phyloP scores from a whole-genome alignment of 2,113 vertebrate genomes.

The Anolis sagrei region DNA sequence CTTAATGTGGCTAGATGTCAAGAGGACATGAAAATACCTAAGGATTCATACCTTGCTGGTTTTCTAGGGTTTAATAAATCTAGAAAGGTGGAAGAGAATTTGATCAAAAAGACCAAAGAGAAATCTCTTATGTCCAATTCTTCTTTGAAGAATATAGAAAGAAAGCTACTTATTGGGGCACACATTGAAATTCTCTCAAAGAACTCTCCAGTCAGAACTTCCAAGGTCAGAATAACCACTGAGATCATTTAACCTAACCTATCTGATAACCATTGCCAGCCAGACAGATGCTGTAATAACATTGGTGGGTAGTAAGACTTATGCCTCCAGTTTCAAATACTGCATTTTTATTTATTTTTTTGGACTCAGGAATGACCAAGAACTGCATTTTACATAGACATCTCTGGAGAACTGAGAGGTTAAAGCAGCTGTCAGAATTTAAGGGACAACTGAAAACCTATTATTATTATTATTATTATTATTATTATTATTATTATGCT shows the following conservation, averaged over 20 bases:
- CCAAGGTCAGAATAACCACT: background rate
- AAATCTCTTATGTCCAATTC: background rate
- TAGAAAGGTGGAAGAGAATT: background rate
- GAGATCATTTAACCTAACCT: background rate
- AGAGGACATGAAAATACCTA: background rate
- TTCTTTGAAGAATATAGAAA: background rate
- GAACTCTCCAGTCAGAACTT: background rate
- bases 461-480: too few relatives aligned
- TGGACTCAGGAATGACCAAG: background rate
- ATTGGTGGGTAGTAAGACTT: background rate
- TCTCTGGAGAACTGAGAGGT: background rate
- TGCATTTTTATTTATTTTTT: background rate
- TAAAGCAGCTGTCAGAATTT: too few relatives aligned
- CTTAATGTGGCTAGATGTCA: background rate
- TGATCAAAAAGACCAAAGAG: accelerated
- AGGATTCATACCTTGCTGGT: too few relatives aligned
- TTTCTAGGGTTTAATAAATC: background rate
- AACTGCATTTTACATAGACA: background rate
- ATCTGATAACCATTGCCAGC: background rate
- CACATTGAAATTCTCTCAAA: background rate
- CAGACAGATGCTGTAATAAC: background rate
- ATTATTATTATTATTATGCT: too few relatives aligned
- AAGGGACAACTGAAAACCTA: too few relatives aligned
- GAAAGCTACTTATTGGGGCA: background rate
- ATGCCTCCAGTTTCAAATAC: background rate